Base-by-base conservation (phyloP, 1,140 invertebrate genomes). In the Saccostrea echinata region DNA sequence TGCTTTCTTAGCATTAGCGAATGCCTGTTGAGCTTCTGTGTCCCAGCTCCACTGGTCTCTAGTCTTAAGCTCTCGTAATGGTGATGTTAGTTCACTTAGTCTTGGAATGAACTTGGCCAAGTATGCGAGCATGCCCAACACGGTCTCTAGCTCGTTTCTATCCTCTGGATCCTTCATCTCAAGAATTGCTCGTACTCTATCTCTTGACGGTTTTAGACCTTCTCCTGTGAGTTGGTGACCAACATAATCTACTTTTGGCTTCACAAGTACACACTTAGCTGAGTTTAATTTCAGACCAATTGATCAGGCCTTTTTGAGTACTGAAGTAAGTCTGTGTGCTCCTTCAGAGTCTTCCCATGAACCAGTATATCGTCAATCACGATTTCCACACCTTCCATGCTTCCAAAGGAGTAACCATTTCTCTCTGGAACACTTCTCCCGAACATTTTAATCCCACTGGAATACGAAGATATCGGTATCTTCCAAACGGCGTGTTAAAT, bases 401-500 rank as follows among this genome's bases (percentile, higher is more conserved):
- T 64, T 2, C 16, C 53, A 64, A 61, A 85, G n/a, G 84, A 85
- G 53, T 61, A 18, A 84, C 16, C 83, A 84, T 84, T 61, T 76
- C 82, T 80, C 82, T 71, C 43, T 85, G 85, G 53, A 90, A 90
- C n/a, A 86, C 43, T 86, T 88, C 86, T 24, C n/a, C 84, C 3
- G 71, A 81, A 84, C 86, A 86, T 82, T 80, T 88, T 27, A 95
- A 83, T 13, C 95, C 94, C 91, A 95, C 95, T 9, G 95, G 94
- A 51, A 95, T 85, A 57, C 94, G 90, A 30, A 90, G 81, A 89
- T 93, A 94, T 82, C 90, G 91, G 84, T 91, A 95, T 61, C 92
- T 85, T n/a, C 94, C 95, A 93, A 94, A 95, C 18, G 95, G 95
- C 3, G 92, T 93, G 24, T 94, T 94, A 91, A 96, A 96, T 51